A percentile compares a stretch with the other conserved stretches of the same genome.
These are phyloP conservation scores for Colletes gigas DNA, from an alignment of 1,140 invertebrate species.

Conservation along the genomic window DNA sequence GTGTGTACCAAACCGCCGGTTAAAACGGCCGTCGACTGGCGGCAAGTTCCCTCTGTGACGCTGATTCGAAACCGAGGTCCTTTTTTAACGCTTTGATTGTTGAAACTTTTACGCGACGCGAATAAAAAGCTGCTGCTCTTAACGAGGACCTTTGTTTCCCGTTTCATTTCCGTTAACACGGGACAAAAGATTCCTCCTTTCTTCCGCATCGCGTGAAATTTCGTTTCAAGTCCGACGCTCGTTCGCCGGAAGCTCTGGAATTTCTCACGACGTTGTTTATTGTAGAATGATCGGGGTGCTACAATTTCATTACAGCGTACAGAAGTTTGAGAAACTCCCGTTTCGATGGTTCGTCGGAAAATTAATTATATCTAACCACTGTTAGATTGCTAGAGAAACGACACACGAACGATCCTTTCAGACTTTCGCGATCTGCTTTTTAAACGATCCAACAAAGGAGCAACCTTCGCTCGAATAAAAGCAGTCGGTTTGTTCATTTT, in stretches of 20 bases:
- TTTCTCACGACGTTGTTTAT: too few relatives aligned
- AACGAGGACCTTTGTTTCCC: constrained; percentile 32
- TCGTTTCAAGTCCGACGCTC: neutral
- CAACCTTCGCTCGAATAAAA: constrained; percentile 6
- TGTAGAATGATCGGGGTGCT: too few relatives aligned
- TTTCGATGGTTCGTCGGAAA: too few relatives aligned
- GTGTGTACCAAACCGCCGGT: neutral
- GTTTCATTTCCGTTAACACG: constrained; percentile 1
- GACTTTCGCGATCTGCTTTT: neutral
- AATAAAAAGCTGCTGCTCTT: neutral
- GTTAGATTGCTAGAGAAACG: neutral
- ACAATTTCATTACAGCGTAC: too few relatives aligned
- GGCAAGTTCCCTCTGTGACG: neutral
- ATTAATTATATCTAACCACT: too few relatives aligned
- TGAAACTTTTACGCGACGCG: neutral
- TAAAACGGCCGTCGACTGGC: constrained; percentile 5
- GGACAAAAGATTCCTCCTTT: neutral
- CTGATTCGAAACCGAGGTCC: constrained; percentile 16
- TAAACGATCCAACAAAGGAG: neutral
- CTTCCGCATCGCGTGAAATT: neutral
- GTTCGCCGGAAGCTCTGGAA: too few relatives aligned
- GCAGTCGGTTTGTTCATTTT: constrained; percentile 5
- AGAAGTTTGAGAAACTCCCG: too few relatives aligned
- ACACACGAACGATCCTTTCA: neutral
- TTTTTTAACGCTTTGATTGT: constrained; percentile 1